Percentiles rank a stretch among this genome's conserved stretches.
phyloP scores from a whole-genome alignment of 2,113 vertebrate species.

The Nothocercus julius region DNA sequence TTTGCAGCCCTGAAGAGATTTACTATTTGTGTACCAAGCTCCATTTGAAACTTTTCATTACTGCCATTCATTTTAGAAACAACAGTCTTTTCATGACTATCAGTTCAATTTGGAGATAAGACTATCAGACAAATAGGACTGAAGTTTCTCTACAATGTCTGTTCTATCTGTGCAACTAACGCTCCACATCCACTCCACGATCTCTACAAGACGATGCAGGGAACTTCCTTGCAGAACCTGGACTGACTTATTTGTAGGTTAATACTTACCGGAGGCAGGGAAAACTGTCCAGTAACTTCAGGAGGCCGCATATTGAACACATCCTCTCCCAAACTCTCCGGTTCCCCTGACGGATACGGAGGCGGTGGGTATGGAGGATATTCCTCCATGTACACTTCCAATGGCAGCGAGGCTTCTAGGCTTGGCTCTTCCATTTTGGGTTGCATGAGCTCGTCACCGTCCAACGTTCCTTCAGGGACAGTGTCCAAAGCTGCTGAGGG shows the following conservation, averaged over 20 bases:
- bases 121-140: background rate
- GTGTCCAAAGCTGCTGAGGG: constrained; percentile 78
- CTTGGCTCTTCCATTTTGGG: constrained; percentile 49
- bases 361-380: constrained; percentile 98
- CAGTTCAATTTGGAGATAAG: background rate
- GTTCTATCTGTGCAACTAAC: background rate
- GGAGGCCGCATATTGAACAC: constrained; percentile 88
- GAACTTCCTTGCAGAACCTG: background rate
- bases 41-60: background rate
- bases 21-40: background rate
- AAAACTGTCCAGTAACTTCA: constrained; percentile 92
- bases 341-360: constrained; percentile 90
- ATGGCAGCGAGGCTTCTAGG: constrained; percentile 72
- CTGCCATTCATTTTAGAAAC: background rate
- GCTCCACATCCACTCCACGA: background rate
- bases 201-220: background rate
- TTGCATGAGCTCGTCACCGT: constrained; percentile 36
- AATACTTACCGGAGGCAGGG: constrained; percentile 91
- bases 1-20: background rate
- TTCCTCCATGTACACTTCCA: constrained; percentile 90
- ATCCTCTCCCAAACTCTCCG: constrained; percentile 88
- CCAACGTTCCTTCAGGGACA: constrained; percentile 70
- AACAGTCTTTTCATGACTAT: background rate
- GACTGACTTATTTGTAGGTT: background rate
- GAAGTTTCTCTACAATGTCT: background rate